phyloP scores from a whole-genome alignment of 2,797 vertebrate genomes.

The Dendrocincla fuliginosa region DNA sequence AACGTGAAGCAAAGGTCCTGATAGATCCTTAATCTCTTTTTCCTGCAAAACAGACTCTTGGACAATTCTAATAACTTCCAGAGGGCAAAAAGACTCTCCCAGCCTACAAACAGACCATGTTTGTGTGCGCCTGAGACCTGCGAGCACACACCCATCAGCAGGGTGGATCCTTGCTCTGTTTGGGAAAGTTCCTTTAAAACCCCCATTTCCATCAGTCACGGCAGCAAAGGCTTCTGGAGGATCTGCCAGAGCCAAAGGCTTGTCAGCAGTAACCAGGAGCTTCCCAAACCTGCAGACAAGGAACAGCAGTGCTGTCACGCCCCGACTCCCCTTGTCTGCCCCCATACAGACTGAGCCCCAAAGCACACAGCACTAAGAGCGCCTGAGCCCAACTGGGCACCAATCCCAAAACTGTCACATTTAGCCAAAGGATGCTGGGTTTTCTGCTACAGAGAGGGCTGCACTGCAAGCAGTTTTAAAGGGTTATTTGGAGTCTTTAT shows the following conservation, averaged over 20 bases:
- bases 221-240: background rate
- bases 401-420: rapidly evolving
- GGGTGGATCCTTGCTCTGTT: rapidly evolving
- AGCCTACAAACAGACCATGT: rapidly evolving
- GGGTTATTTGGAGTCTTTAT: background rate
- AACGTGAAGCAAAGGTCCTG: background rate
- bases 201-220: background rate
- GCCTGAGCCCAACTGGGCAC: background rate
- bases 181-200: background rate
- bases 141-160: rapidly evolving
- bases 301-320: rapidly evolving
- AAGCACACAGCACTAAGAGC: background rate
- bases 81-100: background rate
- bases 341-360: background rate
- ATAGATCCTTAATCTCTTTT: background rate
- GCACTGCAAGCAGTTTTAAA: background rate
- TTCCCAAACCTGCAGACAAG: rapidly evolving
- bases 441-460: background rate
- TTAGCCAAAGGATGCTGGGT: rapidly evolving
- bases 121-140: rapidly evolving
- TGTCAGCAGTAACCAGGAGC: rapidly evolving
- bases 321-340: background rate
- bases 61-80: background rate
- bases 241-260: background rate
- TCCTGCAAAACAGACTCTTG: background rate